Conservation (phyloP, 2,888 invertebrate genomes). For the Fragum fragum region DNA sequence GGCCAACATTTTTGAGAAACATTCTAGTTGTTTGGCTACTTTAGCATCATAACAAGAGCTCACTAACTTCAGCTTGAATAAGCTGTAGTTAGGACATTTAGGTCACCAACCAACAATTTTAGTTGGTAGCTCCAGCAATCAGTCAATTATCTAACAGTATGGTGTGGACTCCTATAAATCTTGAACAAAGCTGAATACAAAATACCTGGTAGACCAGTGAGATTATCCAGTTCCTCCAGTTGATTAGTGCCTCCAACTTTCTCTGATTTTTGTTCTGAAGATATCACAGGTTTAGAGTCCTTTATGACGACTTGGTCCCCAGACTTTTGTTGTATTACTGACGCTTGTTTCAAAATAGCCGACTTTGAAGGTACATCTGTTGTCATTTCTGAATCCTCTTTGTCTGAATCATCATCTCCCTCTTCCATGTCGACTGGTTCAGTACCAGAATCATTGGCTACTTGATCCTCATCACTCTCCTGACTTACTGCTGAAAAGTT, state of each 20-base stretch:
- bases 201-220: constrained; percentile 44
- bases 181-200: too few relatives aligned
- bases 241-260: constrained; percentile 15
- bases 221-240: constrained; percentile 62
- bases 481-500: constrained; percentile 5
- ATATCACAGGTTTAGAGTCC: constrained; percentile 27
- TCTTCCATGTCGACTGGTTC: constrained; percentile 27
- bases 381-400: constrained; percentile 9
- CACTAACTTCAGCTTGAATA: too few relatives aligned
- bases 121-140: too few relatives aligned
- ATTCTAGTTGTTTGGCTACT: too few relatives aligned
- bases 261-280: not conserved
- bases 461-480: constrained; percentile 39
- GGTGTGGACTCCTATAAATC: too few relatives aligned
- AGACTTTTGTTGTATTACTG: not conserved
- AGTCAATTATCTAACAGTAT: too few relatives aligned
- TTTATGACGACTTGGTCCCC: not conserved
- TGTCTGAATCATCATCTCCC: constrained; percentile 42
- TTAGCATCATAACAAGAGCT: too few relatives aligned
- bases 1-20: too few relatives aligned
- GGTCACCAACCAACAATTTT: too few relatives aligned
- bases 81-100: too few relatives aligned
- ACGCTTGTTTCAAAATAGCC: constrained; percentile 11
- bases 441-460: constrained; percentile 13
- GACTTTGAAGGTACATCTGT: constrained; percentile 7